phyloP scores from a whole-genome alignment of 2,113 vertebrate species.

The Vireo altiloquus region DNA sequence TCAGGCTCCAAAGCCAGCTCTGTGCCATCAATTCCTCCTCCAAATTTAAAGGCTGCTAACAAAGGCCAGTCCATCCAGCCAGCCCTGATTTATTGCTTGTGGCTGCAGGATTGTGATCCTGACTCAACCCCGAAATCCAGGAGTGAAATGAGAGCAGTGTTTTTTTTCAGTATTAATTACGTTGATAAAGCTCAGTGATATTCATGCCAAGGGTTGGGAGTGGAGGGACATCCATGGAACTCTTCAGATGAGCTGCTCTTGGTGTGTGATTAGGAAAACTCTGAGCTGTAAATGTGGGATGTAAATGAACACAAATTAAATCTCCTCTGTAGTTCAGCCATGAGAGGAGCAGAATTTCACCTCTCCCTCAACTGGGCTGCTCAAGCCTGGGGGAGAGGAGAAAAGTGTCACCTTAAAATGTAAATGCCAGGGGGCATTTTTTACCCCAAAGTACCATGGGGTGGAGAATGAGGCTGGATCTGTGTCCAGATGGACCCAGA shows the following conservation, averaged over 20 bases:
- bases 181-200: background rate
- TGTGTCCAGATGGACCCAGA: background rate
- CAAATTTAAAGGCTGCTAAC: background rate
- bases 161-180: background rate
- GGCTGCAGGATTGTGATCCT: background rate
- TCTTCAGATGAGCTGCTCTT: background rate
- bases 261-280: background rate
- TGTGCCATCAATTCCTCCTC: background rate
- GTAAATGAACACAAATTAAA: background rate
- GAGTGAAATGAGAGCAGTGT: background rate
- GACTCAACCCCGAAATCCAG: background rate
- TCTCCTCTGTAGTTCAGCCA: background rate
- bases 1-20: background rate
- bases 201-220: background rate
- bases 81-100: background rate
- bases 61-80: background rate
- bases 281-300: background rate
- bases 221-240: background rate
- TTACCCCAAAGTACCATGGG: background rate
- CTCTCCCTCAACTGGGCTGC: background rate
- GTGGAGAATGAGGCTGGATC: background rate
- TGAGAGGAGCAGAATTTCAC: background rate
- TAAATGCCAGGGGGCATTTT: background rate
- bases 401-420: rapidly evolving
- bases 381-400: background rate